These are phyloP conservation scores for Forficula auricularia DNA, from an alignment of 1,140 invertebrate species.

Conservation along the genomic window DNA sequence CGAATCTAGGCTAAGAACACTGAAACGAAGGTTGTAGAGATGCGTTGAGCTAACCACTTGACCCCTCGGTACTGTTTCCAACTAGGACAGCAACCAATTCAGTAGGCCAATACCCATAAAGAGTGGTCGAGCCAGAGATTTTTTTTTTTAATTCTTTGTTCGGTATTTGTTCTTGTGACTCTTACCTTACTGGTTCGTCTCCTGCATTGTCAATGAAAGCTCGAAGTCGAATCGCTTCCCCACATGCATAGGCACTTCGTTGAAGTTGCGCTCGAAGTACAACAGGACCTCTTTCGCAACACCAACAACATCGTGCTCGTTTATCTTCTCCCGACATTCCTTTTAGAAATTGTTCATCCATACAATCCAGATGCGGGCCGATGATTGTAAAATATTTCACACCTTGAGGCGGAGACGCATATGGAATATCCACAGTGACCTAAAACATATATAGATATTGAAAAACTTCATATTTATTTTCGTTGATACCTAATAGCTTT, in stretches of 20 bases:
- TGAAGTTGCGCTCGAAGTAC: conserved; percentile 50
- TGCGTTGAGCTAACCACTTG: too few relatives aligned
- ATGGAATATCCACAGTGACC: conserved; percentile 39
- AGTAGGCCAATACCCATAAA: too few relatives aligned
- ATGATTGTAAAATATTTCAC: conserved; percentile 75
- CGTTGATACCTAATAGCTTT: too few relatives aligned
- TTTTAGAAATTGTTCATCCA: conserved; percentile 69
- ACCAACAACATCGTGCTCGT: conserved; percentile 51
- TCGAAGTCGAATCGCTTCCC: conserved; percentile 56
- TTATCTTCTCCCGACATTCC: conserved; percentile 51
- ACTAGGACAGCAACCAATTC: too few relatives aligned
- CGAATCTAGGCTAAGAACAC: too few relatives aligned
- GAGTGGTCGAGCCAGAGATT: too few relatives aligned
- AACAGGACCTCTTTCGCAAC: conserved; percentile 54
- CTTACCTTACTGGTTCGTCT: conserved; percentile 38
- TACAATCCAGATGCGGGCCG: conserved; percentile 69
- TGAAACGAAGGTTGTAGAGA: too few relatives aligned
- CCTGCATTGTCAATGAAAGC: conserved; percentile 65
- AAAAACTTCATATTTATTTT: too few relatives aligned
- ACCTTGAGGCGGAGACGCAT: conserved; percentile 65
- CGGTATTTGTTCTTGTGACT: too few relatives aligned
- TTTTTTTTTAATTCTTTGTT: too few relatives aligned
- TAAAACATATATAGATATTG: conserved; percentile 1
- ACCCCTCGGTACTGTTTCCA: too few relatives aligned
- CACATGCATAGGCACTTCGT: conserved; percentile 61